A percentile compares a stretch with the other conserved stretches of the same genome.
Evolutionary conservation across 2,888 invertebrate genomes (phyloP).

Genomic region (Parnassius glacialis): DNA sequence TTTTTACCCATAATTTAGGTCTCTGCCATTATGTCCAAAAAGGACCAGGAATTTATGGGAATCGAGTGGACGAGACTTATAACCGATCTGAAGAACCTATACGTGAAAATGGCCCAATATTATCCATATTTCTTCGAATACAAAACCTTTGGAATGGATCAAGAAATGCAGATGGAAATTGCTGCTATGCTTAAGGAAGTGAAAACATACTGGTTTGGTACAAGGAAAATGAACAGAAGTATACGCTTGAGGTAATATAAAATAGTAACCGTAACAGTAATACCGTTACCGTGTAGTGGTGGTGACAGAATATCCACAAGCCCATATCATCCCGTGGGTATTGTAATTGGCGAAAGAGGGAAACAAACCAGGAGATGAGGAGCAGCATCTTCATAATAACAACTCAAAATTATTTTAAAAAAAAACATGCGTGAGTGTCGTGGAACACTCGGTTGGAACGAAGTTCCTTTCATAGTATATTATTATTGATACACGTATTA

Average conservation of each 20-base stretch:
- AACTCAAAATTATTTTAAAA: too few species aligned
- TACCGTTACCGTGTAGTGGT: background rate
- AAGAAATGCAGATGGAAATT: conserved; percentile 34
- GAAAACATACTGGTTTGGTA: conserved; percentile 60
- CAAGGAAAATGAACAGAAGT: conserved; percentile 46
- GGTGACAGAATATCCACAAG: too few species aligned
- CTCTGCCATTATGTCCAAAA: conserved; percentile 1
- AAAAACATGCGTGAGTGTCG: too few species aligned
- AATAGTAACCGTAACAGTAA: background rate
- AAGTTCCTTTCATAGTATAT: too few species aligned
- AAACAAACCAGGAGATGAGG: too few species aligned
- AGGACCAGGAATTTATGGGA: conserved; percentile 33
- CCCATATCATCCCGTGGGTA: too few species aligned
- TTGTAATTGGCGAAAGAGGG: too few species aligned
- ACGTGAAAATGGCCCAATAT: conserved; percentile 51
- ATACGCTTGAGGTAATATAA: conserved; percentile 55
- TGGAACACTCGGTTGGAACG: too few species aligned
- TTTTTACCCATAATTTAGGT: conserved; percentile 1
- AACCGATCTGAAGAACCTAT: conserved; percentile 53
- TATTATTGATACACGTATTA: too few species aligned
- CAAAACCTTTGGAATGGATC: conserved; percentile 55
- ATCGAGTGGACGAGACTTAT: conserved; percentile 64
- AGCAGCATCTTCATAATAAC: too few species aligned
- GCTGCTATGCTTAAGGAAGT: conserved; percentile 40
- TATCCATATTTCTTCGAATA: conserved; percentile 67